Evolutionary conservation across 1,140 invertebrate genomes (phyloP).

Genomic region (Macrobrachium rosenbergii): DNA sequence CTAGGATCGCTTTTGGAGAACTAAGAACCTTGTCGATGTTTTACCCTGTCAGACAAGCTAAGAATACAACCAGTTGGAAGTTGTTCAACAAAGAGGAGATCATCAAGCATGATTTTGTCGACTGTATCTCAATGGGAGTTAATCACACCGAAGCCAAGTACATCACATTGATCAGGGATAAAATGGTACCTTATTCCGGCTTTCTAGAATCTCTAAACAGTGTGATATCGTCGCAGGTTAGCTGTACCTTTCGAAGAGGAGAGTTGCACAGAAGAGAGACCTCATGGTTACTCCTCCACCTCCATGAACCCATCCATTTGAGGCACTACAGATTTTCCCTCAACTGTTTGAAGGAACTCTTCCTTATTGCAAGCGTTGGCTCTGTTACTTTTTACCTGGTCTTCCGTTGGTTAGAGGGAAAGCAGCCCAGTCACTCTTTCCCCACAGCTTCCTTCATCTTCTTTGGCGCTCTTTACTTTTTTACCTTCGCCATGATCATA

Average conservation of each 20-base stretch:
- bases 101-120: slow-evolving; percentile 48
- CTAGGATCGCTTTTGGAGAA: slow-evolving; percentile 14
- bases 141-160: not conserved
- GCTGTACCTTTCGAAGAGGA: slow-evolving; percentile 6
- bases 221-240: not conserved
- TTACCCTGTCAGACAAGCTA: slow-evolving; percentile 31
- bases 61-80: slow-evolving; percentile 49
- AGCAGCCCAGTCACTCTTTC: not conserved
- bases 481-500: slow-evolving; percentile 55
- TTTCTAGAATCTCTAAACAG: slow-evolving; percentile 35
- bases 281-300: slow-evolving; percentile 60
- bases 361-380: slow-evolving; percentile 42
- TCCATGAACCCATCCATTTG: slow-evolving; percentile 40
- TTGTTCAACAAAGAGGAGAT: slow-evolving; percentile 45
- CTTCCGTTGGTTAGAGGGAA: slow-evolving; percentile 51
- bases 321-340: slow-evolving; percentile 36
- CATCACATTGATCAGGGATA: slow-evolving; percentile 30
- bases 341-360: slow-evolving; percentile 33
- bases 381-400: slow-evolving; percentile 26
- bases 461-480: slow-evolving; percentile 56
- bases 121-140: slow-evolving; percentile 25
- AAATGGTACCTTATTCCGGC: slow-evolving; percentile 36
- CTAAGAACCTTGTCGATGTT: slow-evolving; percentile 14
- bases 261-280: slow-evolving; percentile 10
- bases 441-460: slow-evolving; percentile 24